These are phyloP conservation scores for Empidonax traillii DNA, from an alignment of 2,113 vertebrate genomes.

Conservation along the genomic window DNA sequence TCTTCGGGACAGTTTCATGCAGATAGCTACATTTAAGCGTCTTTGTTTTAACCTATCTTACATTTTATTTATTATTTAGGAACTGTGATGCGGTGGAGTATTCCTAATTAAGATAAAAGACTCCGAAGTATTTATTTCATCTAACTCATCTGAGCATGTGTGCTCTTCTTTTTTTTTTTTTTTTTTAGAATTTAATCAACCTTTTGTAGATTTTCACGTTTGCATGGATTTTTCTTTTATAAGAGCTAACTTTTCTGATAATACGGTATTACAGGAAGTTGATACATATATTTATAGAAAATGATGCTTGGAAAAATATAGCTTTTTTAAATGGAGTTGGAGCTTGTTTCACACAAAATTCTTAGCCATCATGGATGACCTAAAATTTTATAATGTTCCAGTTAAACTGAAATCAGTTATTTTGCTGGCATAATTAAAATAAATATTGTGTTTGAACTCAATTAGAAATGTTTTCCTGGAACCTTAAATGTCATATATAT, in stretches of 20 bases:
- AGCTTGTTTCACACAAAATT: background rate
- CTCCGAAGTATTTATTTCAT: background rate
- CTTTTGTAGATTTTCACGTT: background rate
- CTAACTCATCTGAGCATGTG: background rate
- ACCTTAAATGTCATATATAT: background rate
- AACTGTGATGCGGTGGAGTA: background rate
- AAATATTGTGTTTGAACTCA: background rate
- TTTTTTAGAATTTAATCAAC: background rate
- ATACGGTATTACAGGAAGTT: background rate
- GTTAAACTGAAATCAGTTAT: constrained; percentile 23
- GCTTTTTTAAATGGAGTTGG: background rate
- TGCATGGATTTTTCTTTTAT: background rate
- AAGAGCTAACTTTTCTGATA: background rate
- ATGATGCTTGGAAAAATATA: background rate
- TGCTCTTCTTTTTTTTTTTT: background rate
- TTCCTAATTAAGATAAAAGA: background rate
- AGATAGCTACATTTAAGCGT: background rate
- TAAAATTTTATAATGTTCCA: background rate
- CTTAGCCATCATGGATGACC: background rate
- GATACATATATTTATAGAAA: background rate
- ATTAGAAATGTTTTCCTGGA: background rate
- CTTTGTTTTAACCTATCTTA: background rate
- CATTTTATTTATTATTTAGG: background rate
- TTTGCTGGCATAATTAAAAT: constrained; percentile 13
- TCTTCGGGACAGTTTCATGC: background rate